Conservation (phyloP, 2,888 invertebrate genomes). For the Phasia obesa region DNA sequence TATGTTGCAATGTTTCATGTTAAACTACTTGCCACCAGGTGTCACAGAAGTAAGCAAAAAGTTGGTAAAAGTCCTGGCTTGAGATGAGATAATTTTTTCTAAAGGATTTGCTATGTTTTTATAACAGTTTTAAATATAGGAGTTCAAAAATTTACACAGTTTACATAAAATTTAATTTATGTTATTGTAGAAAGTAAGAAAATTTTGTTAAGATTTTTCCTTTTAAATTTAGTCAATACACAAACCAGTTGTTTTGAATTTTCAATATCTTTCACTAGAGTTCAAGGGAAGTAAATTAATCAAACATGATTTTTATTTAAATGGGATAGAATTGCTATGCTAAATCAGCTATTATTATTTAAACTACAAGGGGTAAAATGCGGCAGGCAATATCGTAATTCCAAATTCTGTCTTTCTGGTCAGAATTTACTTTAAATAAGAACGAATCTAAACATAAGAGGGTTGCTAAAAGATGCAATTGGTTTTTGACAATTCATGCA, state of each 20-base stretch:
- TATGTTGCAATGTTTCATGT: neutral
- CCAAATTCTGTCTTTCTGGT: too few species aligned
- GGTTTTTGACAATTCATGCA: too few species aligned
- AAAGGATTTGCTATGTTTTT: constrained; percentile 25
- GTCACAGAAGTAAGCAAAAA: neutral
- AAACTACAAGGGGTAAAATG: too few species aligned
- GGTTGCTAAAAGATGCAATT: too few species aligned
- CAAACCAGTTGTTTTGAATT: constrained; percentile 20
- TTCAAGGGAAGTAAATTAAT: neutral
- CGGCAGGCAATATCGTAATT: too few species aligned
- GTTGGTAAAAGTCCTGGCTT: constrained; percentile 34
- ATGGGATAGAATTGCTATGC: too few species aligned
- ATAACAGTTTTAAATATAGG: constrained; percentile 21
- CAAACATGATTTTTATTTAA: too few species aligned
- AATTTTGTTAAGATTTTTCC: neutral
- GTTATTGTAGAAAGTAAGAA: neutral
- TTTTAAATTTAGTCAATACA: constrained; percentile 10
- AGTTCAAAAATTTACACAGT: neutral
- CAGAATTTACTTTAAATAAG: too few species aligned
- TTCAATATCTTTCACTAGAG: constrained; percentile 24
- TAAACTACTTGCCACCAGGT: constrained; percentile 7
- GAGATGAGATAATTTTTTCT: neutral
- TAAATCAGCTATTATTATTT: too few species aligned
- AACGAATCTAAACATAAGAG: too few species aligned
- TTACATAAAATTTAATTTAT: too few species aligned